Percentiles rank a stretch among this genome's conserved stretches.
Conservation (phyloP, 2,888 invertebrate genomes). For the Aphrophora alni region DNA sequence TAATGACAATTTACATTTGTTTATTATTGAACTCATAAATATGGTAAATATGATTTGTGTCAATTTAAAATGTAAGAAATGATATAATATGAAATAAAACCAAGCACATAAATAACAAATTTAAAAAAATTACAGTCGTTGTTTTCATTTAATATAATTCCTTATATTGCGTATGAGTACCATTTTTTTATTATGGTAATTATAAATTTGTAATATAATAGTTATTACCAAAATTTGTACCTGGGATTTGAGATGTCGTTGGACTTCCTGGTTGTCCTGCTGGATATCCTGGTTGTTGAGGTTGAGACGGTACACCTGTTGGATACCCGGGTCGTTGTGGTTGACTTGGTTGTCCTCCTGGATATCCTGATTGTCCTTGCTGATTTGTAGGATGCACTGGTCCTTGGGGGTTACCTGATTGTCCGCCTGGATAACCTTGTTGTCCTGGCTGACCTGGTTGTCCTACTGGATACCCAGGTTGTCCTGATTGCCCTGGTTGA, state of each 20-base stretch:
- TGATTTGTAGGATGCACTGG: slow-evolving; percentile 44
- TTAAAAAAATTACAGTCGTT: too few relatives aligned
- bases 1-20: too few relatives aligned
- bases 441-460: slow-evolving; percentile 46
- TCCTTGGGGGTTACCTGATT: slow-evolving; percentile 51
- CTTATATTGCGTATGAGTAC: too few relatives aligned
- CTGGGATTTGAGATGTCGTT: slow-evolving; percentile 52
- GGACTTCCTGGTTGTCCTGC: slow-evolving; percentile 55
- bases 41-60: too few relatives aligned
- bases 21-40: too few relatives aligned
- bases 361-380: slow-evolving; percentile 21
- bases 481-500: slow-evolving; percentile 50
- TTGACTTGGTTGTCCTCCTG: slow-evolving; percentile 49
- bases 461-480: slow-evolving; percentile 57
- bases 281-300: slow-evolving; percentile 43
- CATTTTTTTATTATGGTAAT: too few relatives aligned
- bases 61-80: too few relatives aligned
- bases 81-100: too few relatives aligned
- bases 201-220: too few relatives aligned
- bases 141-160: too few relatives aligned
- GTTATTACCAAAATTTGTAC: too few relatives aligned
- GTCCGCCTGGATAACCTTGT: slow-evolving; percentile 44
- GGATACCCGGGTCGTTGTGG: slow-evolving; percentile 52
- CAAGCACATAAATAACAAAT: too few relatives aligned
- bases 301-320: slow-evolving; percentile 46